These are phyloP conservation scores for Bufo bufo DNA, from an alignment of 2,113 vertebrate genomes.

Conservation along the genomic window DNA sequence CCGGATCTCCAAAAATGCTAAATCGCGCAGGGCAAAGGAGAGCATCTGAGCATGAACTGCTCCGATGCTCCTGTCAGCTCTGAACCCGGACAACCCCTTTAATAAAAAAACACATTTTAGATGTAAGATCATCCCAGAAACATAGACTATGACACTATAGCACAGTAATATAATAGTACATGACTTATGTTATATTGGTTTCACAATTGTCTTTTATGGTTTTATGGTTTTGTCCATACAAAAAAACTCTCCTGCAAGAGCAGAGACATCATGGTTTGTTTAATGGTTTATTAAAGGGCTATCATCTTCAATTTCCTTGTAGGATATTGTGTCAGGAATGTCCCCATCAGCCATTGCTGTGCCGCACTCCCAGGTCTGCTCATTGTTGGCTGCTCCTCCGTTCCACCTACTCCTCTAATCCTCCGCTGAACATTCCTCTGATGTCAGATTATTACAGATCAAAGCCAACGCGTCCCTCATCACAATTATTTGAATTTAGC, in stretches of 20 bases:
- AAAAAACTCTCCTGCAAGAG: background rate
- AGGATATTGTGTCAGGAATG: constrained; percentile 24
- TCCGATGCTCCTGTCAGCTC: too few species aligned
- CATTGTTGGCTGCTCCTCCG: constrained; percentile 5
- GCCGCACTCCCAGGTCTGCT: background rate
- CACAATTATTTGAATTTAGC: constrained; percentile 48
- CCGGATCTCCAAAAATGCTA: too few species aligned
- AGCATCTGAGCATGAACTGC: too few species aligned
- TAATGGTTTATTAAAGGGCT: background rate
- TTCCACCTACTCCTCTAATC: constrained; percentile 44
- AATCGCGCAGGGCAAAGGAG: too few species aligned
- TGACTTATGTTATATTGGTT: background rate
- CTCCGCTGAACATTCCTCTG: constrained; percentile 45
- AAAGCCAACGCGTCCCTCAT: constrained; percentile 51
- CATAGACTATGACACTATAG: too few species aligned
- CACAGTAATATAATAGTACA: background rate
- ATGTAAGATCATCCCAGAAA: too few species aligned
- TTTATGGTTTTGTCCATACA: background rate
- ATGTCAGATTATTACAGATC: constrained; percentile 56
- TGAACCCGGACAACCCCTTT: too few species aligned
- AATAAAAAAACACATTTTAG: too few species aligned
- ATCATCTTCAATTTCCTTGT: constrained; percentile 21
- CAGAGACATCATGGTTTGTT: background rate
- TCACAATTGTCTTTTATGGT: background rate
- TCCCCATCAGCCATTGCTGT: constrained; percentile 4